Evolutionary conservation across 2,113 vertebrate genomes (phyloP).

Genomic region (Gracilinanus agilis): DNA sequence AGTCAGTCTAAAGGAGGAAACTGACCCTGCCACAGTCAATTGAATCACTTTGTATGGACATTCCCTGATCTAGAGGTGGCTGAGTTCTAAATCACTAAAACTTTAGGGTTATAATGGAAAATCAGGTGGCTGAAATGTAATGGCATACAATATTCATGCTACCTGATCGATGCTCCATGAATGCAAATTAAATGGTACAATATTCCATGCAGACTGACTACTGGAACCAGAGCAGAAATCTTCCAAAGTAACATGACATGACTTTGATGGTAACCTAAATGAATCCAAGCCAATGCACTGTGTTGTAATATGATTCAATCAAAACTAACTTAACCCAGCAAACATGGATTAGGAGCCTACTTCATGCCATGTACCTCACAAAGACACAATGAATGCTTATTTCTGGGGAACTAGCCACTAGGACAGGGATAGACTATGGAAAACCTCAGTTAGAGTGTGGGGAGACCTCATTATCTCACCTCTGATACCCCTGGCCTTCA

Average conservation of each 20-base stretch:
- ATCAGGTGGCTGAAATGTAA: conserved; percentile 59
- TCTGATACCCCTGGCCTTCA: background rate
- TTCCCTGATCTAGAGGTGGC: conserved; percentile 45
- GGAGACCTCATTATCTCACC: background rate
- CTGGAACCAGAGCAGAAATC: background rate
- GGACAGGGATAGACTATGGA: background rate
- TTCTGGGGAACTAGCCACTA: background rate
- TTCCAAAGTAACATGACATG: background rate
- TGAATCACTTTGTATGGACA: conserved; percentile 40
- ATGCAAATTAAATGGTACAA: conserved; percentile 23
- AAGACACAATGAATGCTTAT: background rate
- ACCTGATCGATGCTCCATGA: conserved; percentile 45
- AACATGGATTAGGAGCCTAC: background rate
- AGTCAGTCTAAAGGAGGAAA: conserved; percentile 47
- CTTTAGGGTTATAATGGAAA: conserved; percentile 48
- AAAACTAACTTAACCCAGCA: background rate
- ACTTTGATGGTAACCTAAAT: background rate
- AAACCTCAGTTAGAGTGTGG: background rate
- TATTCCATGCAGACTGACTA: conserved; percentile 44
- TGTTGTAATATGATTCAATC: background rate
- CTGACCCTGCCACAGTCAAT: conserved; percentile 16
- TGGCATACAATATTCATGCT: conserved; percentile 34
- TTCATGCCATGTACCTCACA: background rate
- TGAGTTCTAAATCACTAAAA: conserved; percentile 60
- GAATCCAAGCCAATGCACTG: background rate